Conservation (phyloP, 2,797 vertebrate species). For the Rhynchonycteris naso region DNA sequence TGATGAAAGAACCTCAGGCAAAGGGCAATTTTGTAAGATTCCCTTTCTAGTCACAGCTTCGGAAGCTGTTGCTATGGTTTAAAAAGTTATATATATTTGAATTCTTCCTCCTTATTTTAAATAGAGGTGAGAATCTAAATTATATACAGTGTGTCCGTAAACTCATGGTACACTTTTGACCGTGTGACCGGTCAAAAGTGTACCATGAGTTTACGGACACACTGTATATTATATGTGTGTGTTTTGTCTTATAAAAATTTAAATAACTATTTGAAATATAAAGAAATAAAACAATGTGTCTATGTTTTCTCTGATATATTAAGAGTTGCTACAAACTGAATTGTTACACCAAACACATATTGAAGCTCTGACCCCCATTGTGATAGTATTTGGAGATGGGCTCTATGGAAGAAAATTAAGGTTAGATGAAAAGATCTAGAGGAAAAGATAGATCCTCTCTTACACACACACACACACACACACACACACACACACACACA, state of each 20-base stretch:
- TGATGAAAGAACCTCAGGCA: not conserved
- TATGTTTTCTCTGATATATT: not conserved
- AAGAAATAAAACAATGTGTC: not conserved
- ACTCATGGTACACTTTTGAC: too few relatives aligned
- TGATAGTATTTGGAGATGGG: not conserved
- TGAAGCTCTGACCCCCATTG: not conserved
- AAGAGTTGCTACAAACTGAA: not conserved
- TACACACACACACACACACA: too few relatives aligned
- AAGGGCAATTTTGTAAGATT: not conserved
- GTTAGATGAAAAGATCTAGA: not conserved
- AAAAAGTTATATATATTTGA: not conserved
- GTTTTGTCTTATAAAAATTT: not conserved
- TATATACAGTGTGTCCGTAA: too few relatives aligned
- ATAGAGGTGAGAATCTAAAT: not conserved
- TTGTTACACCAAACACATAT: not conserved
- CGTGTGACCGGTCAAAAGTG: too few relatives aligned
- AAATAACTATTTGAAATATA: not conserved
- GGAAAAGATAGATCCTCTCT: too few relatives aligned
- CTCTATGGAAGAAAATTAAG: not conserved
- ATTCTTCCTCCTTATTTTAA: constrained; percentile 21
- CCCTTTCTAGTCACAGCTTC: not conserved
- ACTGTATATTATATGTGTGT: too few relatives aligned
- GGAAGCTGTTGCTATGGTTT: not conserved
- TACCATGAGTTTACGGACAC: too few relatives aligned
- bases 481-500: too few relatives aligned